phyloP scores from a whole-genome alignment of 2,113 vertebrate species.

The Pagrus major region DNA sequence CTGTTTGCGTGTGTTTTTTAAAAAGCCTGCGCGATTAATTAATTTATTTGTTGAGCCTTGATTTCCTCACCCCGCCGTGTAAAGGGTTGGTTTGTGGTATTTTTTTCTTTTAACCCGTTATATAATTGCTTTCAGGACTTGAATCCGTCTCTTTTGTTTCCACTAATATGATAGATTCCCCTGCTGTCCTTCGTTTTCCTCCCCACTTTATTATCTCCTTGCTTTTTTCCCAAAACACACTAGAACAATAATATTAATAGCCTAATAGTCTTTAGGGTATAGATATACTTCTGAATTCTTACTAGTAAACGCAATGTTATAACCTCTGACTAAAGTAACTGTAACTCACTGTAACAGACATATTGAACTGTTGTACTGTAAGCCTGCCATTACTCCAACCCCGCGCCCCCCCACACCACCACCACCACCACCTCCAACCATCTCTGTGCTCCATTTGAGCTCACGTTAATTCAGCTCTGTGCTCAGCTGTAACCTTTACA shows the following conservation, averaged over 20 bases:
- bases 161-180: slow-evolving; percentile 66
- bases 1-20: slow-evolving; percentile 14
- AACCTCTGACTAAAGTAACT: slow-evolving; percentile 73
- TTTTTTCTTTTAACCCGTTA: slow-evolving; percentile 37
- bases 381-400: slow-evolving; percentile 74
- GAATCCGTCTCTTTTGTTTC: slow-evolving; percentile 53
- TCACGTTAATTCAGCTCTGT: slow-evolving; percentile 61
- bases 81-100: slow-evolving; percentile 63
- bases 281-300: slow-evolving; percentile 37
- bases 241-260: slow-evolving; percentile 46
- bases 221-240: slow-evolving; percentile 25
- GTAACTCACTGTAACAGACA: slow-evolving; percentile 70
- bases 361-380: slow-evolving; percentile 75
- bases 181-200: slow-evolving; percentile 53
- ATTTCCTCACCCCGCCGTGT: slow-evolving; percentile 70
- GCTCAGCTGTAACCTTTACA: slow-evolving; percentile 56
- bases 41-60: slow-evolving; percentile 67
- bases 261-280: slow-evolving; percentile 44
- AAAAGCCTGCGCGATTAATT: slow-evolving; percentile 52
- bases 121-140: slow-evolving; percentile 55
- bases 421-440: slow-evolving; percentile 2
- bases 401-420: slow-evolving; percentile 11
- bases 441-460: slow-evolving; percentile 62
- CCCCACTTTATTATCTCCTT: slow-evolving; percentile 33
- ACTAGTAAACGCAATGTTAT: slow-evolving; percentile 42